Base-by-base conservation (phyloP, 1,140 invertebrate species). In the Drosophila serrata region DNA sequence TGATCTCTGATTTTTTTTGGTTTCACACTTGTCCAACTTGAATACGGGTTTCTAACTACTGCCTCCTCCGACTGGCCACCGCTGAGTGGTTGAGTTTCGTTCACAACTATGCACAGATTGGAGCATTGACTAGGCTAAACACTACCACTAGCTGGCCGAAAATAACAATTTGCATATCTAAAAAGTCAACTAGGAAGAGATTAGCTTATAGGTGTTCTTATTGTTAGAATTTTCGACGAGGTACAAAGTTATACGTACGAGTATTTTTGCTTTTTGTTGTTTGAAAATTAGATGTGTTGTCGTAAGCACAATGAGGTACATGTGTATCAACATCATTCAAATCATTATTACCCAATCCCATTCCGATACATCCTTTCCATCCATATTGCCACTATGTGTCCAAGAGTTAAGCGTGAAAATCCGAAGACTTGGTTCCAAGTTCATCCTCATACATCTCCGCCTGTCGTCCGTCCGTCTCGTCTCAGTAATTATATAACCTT, bases 271-370 rank as follows among this genome's bases (percentile, higher is more conserved):
- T n/a, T n/a, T n/a, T n/a, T n/a, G n/a, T n/a, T n/a, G n/a, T n/a
- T n/a, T 62, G 63, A 76, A 76, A 76, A 76, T 72, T 75, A 75
- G 62, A 78, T 82, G 67, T 79, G 70, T 76, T 80, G 62, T 86
- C 82, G 80, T 87, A 87, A 87, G 84, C 85, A 81, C 88, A 90
- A 90, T 90, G 85, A 90, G 85, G 85, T 90, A 90, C 85, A 75
- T 73, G 82, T 84, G 84, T 88, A 87, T 87, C 80, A 88, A 84
- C 84, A 87, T 87, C 81, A 81, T 81, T 86, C 39, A 85, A 85
- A 84, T 84, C 59, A 79, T 82, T 45, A 45, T 46, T 63, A 63
- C 45, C 45, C 40, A 39, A 22, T 42, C 11, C 33, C 13, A 31
- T 35, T 37, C 46, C 19, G 19, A 33, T 31, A 31, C 29, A n/a